Evolutionary conservation across 1,140 invertebrate genomes (phyloP).

Genomic region (Drosophila repletoides): DNA sequence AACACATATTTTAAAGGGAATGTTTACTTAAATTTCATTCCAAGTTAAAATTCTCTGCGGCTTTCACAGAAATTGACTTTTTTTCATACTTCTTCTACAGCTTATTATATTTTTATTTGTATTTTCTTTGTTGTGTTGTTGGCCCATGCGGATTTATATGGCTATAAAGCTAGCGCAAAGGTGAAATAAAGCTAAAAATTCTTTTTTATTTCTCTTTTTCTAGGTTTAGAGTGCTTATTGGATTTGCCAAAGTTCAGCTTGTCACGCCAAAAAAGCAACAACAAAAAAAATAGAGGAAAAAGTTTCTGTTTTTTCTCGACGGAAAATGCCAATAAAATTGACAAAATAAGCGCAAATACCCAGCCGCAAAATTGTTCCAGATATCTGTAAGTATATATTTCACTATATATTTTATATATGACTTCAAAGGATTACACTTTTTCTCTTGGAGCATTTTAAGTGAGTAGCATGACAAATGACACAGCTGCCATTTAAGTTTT

Average conservation of each 20-base stretch:
- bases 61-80: constrained; percentile 14
- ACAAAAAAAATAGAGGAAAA: constrained; percentile 3
- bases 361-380: no score
- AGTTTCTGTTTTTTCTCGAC: constrained; percentile 7
- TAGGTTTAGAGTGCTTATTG: constrained; percentile 61
- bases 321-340: constrained; percentile 21
- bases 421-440: no score
- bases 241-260: constrained; percentile 46
- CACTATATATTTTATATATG: no score
- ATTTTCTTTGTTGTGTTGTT: constrained; percentile 3
- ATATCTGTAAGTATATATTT: no score
- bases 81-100: constrained; percentile 5
- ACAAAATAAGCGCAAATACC: background rate
- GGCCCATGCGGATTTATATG: constrained; percentile 5
- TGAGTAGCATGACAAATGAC: no score
- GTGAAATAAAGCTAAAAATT: constrained; percentile 45
- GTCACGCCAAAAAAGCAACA: constrained; percentile 2
- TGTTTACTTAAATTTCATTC: constrained; percentile 43
- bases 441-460: no score
- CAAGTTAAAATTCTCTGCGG: background rate
- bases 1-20: constrained; percentile 15
- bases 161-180: constrained; percentile 28
- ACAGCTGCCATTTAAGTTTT: no score
- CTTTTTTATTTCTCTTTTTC: constrained; percentile 9
- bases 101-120: background rate